Evolutionary conservation across 1,140 invertebrate genomes (phyloP).

Genomic region (Eriosoma lanigerum): DNA sequence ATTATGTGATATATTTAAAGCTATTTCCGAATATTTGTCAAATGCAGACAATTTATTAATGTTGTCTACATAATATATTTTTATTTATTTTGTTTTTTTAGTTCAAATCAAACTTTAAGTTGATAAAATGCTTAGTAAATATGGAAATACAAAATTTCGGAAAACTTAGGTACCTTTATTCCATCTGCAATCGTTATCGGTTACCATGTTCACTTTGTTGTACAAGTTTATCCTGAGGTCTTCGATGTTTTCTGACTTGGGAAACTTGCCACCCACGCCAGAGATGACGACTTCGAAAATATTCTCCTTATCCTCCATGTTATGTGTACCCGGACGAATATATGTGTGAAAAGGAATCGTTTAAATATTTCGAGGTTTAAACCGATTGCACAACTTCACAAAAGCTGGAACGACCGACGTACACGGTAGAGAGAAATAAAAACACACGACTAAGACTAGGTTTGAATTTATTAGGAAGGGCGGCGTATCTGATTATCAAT

Average conservation of each 20-base stretch:
- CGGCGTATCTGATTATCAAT: conserved; percentile 29
- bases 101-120: too few relatives aligned
- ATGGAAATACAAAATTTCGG: too few relatives aligned
- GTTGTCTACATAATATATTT: too few relatives aligned
- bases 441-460: neutral
- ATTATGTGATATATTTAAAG: too few relatives aligned
- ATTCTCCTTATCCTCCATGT: conserved; percentile 44
- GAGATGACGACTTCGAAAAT: conserved; percentile 62
- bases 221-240: conserved; percentile 65
- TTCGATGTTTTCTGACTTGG: conserved; percentile 64
- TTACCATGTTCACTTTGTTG: conserved; percentile 65
- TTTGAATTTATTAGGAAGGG: neutral
- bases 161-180: conserved; percentile 62
- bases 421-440: neutral
- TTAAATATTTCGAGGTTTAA: too few relatives aligned
- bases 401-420: conserved; percentile 12
- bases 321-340: neutral
- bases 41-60: too few relatives aligned
- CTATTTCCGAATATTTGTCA: too few relatives aligned
- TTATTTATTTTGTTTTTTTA: too few relatives aligned
- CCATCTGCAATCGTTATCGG: conserved; percentile 63
- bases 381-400: conserved; percentile 7
- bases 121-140: too few relatives aligned
- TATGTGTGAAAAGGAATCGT: too few relatives aligned
- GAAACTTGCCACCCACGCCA: conserved; percentile 68